Base-by-base conservation (phyloP, 2,113 vertebrate species). In the Perognathus longimembris region DNA sequence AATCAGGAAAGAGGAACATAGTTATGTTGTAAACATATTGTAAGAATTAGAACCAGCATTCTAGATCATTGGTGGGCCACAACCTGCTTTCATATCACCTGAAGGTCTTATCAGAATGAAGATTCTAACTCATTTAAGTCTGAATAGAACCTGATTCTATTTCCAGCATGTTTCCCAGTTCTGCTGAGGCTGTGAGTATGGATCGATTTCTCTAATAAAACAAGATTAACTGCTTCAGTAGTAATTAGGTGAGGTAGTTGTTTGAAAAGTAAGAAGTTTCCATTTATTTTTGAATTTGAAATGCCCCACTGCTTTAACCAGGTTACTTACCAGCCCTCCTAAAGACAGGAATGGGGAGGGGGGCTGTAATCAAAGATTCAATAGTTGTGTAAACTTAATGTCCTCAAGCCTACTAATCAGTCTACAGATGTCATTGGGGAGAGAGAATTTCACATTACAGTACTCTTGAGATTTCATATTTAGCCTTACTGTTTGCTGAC, bases 211-310 rank as follows among this genome's bases (percentile, higher is more conserved):
- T 45, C 12, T 45, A 45, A 45, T 45, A 11, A 45, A 45, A 45
- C 12, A 12, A 45, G 45, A 45, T 45, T 1, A 45, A 45, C 9
- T 54, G 50, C 15, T 54, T 54, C 11, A 15, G 50, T 54, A 54
- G 50, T 18, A 45, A 45, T 45, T 45, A 54, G 50, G 17, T 54
- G 50, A 54, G 50, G 50, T 54, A 4, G 5, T 67, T 92, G 0
- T 78, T 83, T 92, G n/a, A 18, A 34, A 79, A 82, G 14, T 83
- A 90, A 14, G 78, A 30, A 81, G 18, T 83, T 93, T 93, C 20
- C 36, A 61, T 86, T 73, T 32, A 17, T 70, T 21, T 18, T 93
- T 81, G 63, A 18, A 4, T 81, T 94, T 75, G 57, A 73, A 89
- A 79, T 61, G n/a, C 64, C 20, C 42, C 73, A 92, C 67, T 38